Evolutionary conservation across 1,140 invertebrate species (phyloP).

Genomic region (Glomeris maerens): DNA sequence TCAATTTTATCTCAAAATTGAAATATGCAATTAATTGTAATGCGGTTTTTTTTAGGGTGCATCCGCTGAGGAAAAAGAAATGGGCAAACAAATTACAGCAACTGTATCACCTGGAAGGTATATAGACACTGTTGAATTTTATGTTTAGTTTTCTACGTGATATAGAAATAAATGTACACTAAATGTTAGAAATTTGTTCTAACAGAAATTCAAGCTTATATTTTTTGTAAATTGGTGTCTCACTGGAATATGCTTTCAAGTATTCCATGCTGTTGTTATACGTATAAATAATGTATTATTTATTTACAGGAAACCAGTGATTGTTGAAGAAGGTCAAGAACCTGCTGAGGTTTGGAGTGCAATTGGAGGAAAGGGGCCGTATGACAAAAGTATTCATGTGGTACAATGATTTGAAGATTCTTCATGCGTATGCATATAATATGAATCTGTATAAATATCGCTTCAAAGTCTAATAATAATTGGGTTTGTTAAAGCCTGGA

Average conservation of each 20-base stretch:
- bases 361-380: slow-evolving; percentile 47
- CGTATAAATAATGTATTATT: slow-evolving; percentile 15
- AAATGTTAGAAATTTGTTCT: too few relatives aligned
- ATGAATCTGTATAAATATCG: too few relatives aligned
- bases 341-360: slow-evolving; percentile 56
- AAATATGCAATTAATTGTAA: background rate
- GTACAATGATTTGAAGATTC: slow-evolving; percentile 7
- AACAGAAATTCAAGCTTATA: too few relatives aligned
- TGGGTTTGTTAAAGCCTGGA: slow-evolving; percentile 15
- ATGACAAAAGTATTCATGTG: slow-evolving; percentile 33
- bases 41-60: slow-evolving; percentile 36
- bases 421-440: background rate
- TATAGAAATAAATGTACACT: too few relatives aligned
- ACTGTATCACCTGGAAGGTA: slow-evolving; percentile 40
- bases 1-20: background rate
- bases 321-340: slow-evolving; percentile 52
- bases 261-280: too few relatives aligned
- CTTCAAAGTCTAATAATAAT: background rate
- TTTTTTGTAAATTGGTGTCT: too few relatives aligned
- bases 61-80: slow-evolving; percentile 46
- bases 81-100: slow-evolving; percentile 38
- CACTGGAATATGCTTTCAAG: too few relatives aligned
- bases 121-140: too few relatives aligned
- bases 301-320: slow-evolving; percentile 22
- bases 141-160: too few relatives aligned